A percentile compares a stretch with the other conserved stretches of the same genome.
phyloP scores from a whole-genome alignment of 2,113 vertebrate genomes.

The Oreocharis arfaki region DNA sequence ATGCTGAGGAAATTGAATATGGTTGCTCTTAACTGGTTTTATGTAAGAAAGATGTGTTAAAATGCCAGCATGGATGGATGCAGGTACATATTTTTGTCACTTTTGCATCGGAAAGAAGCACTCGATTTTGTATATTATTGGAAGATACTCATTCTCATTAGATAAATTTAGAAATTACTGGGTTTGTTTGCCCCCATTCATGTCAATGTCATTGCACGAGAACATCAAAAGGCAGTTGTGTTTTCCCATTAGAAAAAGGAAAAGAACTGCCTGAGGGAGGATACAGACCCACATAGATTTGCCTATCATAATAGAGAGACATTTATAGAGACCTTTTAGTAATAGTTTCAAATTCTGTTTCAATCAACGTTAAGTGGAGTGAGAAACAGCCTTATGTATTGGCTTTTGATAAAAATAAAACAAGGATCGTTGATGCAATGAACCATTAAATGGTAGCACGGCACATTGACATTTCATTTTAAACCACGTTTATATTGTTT shows the following conservation, averaged over 20 bases:
- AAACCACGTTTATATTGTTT: slow-evolving; percentile 16
- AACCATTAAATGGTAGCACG: background rate
- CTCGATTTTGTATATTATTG: background rate
- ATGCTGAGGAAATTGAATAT: background rate
- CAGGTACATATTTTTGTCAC: background rate
- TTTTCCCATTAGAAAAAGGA: background rate
- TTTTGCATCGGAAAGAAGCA: background rate
- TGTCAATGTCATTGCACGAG: background rate
- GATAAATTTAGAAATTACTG: background rate
- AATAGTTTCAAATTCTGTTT: slow-evolving; percentile 15
- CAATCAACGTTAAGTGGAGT: background rate
- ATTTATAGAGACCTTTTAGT: slow-evolving; percentile 5
- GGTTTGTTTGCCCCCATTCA: background rate
- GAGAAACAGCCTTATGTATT: background rate
- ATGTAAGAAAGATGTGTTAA: background rate
- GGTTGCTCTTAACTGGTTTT: background rate
- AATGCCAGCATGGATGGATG: background rate
- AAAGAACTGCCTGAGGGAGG: slow-evolving; percentile 14
- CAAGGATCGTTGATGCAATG: background rate
- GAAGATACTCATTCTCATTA: background rate
- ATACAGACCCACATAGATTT: background rate
- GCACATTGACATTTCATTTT: slow-evolving; percentile 14
- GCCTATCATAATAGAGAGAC: background rate
- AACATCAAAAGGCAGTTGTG: slow-evolving; percentile 7
- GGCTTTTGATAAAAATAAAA: slow-evolving; percentile 9